Percentiles rank a stretch among this genome's conserved stretches.
Conservation (phyloP, 2,113 vertebrate genomes). For the Tetraodon nigroviridis region DNA sequence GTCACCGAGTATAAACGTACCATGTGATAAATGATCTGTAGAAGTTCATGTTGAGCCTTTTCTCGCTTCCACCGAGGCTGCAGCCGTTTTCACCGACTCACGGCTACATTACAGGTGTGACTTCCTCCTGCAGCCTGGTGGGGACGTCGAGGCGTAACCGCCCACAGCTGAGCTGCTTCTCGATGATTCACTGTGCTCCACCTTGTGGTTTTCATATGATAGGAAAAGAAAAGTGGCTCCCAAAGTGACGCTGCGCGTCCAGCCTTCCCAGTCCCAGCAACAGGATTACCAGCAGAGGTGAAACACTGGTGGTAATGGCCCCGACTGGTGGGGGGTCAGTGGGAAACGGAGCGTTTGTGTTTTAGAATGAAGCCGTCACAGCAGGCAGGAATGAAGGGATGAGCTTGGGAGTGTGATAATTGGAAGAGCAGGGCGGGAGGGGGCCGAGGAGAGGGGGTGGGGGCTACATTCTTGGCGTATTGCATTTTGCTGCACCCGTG, state of each 20-base stretch:
- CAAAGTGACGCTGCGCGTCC: too few relatives aligned
- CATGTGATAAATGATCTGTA: conserved; percentile 19
- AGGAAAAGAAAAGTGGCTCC: too few relatives aligned
- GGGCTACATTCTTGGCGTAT: conserved; percentile 54
- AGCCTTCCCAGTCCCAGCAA: too few relatives aligned
- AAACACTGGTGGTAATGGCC: too few relatives aligned
- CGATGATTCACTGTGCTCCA: conserved; percentile 9
- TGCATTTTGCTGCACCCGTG: conserved; percentile 58
- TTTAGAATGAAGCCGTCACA: too few relatives aligned
- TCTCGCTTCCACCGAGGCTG: conserved; percentile 9
- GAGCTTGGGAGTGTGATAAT: conserved; percentile 41
- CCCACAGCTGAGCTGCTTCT: conserved; percentile 14
- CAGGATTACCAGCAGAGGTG: too few relatives aligned
- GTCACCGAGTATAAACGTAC: not conserved
- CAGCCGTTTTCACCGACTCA: conserved; percentile 23
- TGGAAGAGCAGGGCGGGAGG: conserved; percentile 26
- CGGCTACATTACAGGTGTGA: conserved; percentile 40
- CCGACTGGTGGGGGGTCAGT: too few relatives aligned
- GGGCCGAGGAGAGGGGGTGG: not conserved
- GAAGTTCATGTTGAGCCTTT: conserved; percentile 19
- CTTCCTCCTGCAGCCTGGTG: conserved; percentile 28
- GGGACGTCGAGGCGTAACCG: conserved; percentile 40
- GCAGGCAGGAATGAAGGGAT: conserved; percentile 20
- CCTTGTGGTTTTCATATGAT: conserved; percentile 40
- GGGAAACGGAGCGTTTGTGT: too few relatives aligned